phyloP scores from a whole-genome alignment of 2,797 vertebrate species.

The Tapera naevia region DNA sequence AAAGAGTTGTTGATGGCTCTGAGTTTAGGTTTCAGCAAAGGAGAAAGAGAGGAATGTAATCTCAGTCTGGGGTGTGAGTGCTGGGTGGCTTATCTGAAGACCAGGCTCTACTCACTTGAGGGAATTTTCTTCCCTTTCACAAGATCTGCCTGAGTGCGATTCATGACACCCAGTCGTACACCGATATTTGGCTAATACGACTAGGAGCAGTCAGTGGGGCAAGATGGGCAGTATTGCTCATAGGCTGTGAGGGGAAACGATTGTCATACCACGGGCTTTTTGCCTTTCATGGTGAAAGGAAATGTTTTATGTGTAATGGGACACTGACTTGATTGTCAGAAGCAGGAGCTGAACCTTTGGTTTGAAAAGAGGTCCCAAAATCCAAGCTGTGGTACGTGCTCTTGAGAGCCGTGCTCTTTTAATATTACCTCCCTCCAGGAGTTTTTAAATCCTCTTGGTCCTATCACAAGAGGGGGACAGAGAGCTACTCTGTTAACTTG shows the following conservation, averaged over 20 bases:
- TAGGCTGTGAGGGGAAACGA: not conserved
- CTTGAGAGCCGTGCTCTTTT: not conserved
- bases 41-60: not conserved
- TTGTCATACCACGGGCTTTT: not conserved
- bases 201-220: not conserved
- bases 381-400: not conserved
- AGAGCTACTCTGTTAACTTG: slow-evolving; percentile 36
- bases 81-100: not conserved
- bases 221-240: not conserved
- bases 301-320: not conserved
- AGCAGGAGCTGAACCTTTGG: not conserved
- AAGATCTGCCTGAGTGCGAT: not conserved
- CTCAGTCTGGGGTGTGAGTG: not conserved
- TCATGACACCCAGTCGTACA: fast-evolving
- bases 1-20: not conserved
- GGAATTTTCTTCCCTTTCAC: not conserved
- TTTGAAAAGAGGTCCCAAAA: not conserved
- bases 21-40: not conserved
- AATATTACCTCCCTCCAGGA: not conserved
- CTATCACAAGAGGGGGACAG: slow-evolving; percentile 64
- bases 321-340: not conserved
- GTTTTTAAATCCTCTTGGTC: not conserved
- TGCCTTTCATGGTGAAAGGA: not conserved
- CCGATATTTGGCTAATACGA: not conserved
- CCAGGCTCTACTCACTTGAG: not conserved